Evolutionary conservation across 1,140 invertebrate species (phyloP).

Genomic region (Eurosta solidaginis): DNA sequence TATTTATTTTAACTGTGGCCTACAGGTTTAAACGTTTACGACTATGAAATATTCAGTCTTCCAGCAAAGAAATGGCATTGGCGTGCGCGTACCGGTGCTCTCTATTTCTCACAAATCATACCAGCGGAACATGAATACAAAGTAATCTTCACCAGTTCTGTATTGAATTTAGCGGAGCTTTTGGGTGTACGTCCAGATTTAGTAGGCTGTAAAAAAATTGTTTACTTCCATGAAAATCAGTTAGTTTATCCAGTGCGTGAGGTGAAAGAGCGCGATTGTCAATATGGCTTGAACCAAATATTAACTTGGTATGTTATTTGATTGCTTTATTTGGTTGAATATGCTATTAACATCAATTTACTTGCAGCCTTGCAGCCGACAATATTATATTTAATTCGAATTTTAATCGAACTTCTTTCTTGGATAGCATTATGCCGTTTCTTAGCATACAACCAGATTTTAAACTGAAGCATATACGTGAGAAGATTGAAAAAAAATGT

Average conservation of each 20-base stretch:
- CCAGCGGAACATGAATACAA: constrained; percentile 63
- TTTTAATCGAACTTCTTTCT: constrained; percentile 72
- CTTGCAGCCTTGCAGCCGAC: constrained; percentile 70
- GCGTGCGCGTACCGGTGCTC: constrained; percentile 71
- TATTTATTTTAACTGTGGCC: constrained; percentile 29
- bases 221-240: constrained; percentile 85
- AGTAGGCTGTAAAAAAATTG: constrained; percentile 65
- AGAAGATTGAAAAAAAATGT: constrained; percentile 67
- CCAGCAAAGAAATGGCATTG: constrained; percentile 81
- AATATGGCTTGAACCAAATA: constrained; percentile 81
- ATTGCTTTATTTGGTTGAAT: not conserved
- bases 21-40: constrained; percentile 47
- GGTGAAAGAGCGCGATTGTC: constrained; percentile 73
- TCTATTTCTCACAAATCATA: constrained; percentile 68
- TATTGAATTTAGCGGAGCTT: constrained; percentile 74
- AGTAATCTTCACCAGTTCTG: constrained; percentile 73
- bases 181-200: constrained; percentile 71
- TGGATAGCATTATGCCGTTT: constrained; percentile 67
- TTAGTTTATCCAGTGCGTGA: constrained; percentile 73
- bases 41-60: constrained; percentile 64
- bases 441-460: constrained; percentile 73
- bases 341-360: not conserved
- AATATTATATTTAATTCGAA: constrained; percentile 74
- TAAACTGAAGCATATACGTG: constrained; percentile 63
- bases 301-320: constrained; percentile 65